Evolutionary conservation across 1,140 invertebrate species (phyloP), one percentile per base, ranked within the genome.

Genomic region (Penaeus vannamei): DNA sequence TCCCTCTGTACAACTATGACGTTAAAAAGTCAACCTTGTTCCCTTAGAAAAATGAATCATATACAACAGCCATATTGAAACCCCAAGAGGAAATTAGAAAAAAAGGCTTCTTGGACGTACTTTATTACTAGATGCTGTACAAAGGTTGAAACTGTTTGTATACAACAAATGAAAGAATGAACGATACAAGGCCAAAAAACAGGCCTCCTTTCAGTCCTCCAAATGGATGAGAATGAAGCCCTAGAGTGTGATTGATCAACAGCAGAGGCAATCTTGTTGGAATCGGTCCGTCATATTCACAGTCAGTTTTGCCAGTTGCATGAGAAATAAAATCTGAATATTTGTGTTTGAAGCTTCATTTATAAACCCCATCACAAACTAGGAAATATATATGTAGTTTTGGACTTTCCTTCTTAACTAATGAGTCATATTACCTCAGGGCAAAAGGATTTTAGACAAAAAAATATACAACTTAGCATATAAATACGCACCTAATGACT

Each of bases 91-190:
- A 80, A 86, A 22, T n/a, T 53, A 61, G 53, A 42, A 46, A 17
- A 26, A 23, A 61, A 26, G 12, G 36, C 69, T 79, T 88, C 81
- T 84, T 88, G 87, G 87, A 88, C 87, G 87, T 88, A 88, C 87
- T 88, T 88, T 88, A 88, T 88, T 88, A 88, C 87, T 88, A 88
- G 87, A 83, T 84, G 81, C 87, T 88, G 87, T 88, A 88, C 87
- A 88, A 88, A 88, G 87, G 82, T 88, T 88, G 87, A 87, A 86
- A 87, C 36, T 87, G 61, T 82, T 88, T 88, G 87, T 88, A 88
- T 88, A 88, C 87, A 88, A 88, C 72, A 84, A 88, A 88, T 87
- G 77, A 87, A 86, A 87, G 77, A 87, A 87, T 87, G 85, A 85
- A 79, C 76, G 85, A 86, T 79, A 77, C 76, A 77, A 86, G 85